Percentiles rank a stretch among this genome's conserved stretches.
phyloP scores from a whole-genome alignment of 2,888 invertebrate species.

The Piscicola geometra region DNA sequence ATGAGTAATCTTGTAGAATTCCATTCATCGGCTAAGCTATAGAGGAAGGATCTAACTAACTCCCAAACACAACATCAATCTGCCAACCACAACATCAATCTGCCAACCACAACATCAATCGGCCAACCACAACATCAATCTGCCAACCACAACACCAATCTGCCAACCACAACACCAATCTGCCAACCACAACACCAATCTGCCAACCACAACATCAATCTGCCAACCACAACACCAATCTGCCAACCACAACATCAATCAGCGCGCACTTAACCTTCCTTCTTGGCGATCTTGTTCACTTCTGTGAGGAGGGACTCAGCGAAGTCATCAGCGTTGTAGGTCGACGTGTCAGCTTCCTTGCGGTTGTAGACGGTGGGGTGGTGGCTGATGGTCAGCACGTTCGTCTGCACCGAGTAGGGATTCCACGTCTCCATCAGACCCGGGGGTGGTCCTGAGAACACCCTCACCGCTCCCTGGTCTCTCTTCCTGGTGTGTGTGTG shows the following conservation, averaged over 20 bases:
- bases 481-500: constrained; percentile 48
- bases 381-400: constrained; percentile 72
- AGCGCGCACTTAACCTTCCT: not conserved
- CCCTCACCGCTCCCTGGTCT: constrained; percentile 67
- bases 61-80: too few relatives aligned
- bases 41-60: too few relatives aligned
- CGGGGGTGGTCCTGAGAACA: constrained; percentile 71
- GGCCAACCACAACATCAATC: too few relatives aligned
- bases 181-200: not conserved
- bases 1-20: too few relatives aligned
- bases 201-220: not conserved
- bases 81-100: too few relatives aligned
- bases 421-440: constrained; percentile 68
- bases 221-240: not conserved
- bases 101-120: too few relatives aligned
- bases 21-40: too few relatives aligned
- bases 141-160: not conserved
- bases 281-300: constrained; percentile 14
- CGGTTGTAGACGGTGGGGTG: constrained; percentile 63
- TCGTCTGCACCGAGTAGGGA: constrained; percentile 74
- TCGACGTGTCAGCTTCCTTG: constrained; percentile 52
- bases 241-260: not conserved
- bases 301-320: constrained; percentile 49
- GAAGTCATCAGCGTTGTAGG: constrained; percentile 57
- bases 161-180: not conserved